Conservation (phyloP, 2,888 invertebrate species). For the Cordilura impudica region DNA sequence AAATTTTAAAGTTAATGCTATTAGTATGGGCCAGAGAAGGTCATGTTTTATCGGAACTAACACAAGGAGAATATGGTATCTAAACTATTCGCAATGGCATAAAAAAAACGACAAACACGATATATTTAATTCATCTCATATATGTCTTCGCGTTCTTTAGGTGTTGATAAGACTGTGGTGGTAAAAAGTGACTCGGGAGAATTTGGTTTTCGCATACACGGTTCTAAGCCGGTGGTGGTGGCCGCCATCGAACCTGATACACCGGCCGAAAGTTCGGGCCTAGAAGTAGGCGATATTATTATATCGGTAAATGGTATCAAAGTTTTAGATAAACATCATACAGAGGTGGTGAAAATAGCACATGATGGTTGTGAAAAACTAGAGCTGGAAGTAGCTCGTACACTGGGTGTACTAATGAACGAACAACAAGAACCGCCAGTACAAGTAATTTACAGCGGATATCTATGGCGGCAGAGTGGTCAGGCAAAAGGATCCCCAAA, state of each 20-base stretch:
- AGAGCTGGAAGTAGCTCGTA: slow-evolving; percentile 92
- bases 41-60: slow-evolving; percentile 83
- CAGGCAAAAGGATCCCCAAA: slow-evolving; percentile 80
- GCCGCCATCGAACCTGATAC: slow-evolving; percentile 96
- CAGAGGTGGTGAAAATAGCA: slow-evolving; percentile 94
- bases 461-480: slow-evolving; percentile 86
- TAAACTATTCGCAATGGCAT: not conserved
- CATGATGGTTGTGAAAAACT: slow-evolving; percentile 92
- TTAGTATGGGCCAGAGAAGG: slow-evolving; percentile 89
- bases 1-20: slow-evolving; percentile 89
- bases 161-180: slow-evolving; percentile 91
- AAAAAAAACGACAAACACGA: not conserved
- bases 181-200: slow-evolving; percentile 91
- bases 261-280: slow-evolving; percentile 93
- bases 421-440: slow-evolving; percentile 81
- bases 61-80: slow-evolving; percentile 81
- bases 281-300: slow-evolving; percentile 96
- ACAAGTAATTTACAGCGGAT: slow-evolving; percentile 85
- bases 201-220: slow-evolving; percentile 96
- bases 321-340: slow-evolving; percentile 94
- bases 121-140: not conserved
- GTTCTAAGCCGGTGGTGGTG: slow-evolving; percentile 96
- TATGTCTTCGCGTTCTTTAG: slow-evolving; percentile 78
- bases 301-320: slow-evolving; percentile 93
- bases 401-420: slow-evolving; percentile 88